phyloP scores from a whole-genome alignment of 2,888 invertebrate genomes.

The Cheilosia impressa region DNA sequence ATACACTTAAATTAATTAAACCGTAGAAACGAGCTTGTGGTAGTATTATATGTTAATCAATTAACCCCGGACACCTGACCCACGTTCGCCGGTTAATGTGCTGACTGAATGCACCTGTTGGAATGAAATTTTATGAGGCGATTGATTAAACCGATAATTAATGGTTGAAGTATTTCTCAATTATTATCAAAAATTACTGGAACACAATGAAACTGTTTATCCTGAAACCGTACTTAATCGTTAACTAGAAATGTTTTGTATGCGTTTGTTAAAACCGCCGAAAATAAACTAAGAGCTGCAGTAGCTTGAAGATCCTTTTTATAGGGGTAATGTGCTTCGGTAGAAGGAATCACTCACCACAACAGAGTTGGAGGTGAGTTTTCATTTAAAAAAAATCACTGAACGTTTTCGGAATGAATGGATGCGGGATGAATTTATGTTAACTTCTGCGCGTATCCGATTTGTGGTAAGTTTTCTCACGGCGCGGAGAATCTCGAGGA shows the following conservation, averaged over 20 bases:
- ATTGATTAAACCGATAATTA: constrained; percentile 48
- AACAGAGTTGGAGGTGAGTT: constrained; percentile 51
- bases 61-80: too few relatives aligned
- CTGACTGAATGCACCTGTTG: constrained; percentile 26
- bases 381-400: background rate
- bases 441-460: constrained; percentile 66
- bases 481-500: background rate
- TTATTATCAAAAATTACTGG: background rate
- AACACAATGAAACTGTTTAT: background rate
- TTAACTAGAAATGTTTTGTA: background rate
- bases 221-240: constrained; percentile 10
- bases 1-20: constrained; percentile 64
- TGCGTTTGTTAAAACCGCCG: constrained; percentile 42
- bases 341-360: constrained; percentile 27
- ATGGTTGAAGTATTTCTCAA: background rate
- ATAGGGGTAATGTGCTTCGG: constrained; percentile 33
- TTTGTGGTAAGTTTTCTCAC: constrained; percentile 42
- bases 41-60: background rate
- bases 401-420: background rate
- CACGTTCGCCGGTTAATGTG: constrained; percentile 5
- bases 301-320: constrained; percentile 52
- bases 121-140: background rate
- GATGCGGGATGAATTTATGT: constrained; percentile 25
- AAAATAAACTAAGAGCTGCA: constrained; percentile 49
- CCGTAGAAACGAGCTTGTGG: background rate